phyloP scores from a whole-genome alignment of 2,888 invertebrate species.

The Drosophila paranaensis region DNA sequence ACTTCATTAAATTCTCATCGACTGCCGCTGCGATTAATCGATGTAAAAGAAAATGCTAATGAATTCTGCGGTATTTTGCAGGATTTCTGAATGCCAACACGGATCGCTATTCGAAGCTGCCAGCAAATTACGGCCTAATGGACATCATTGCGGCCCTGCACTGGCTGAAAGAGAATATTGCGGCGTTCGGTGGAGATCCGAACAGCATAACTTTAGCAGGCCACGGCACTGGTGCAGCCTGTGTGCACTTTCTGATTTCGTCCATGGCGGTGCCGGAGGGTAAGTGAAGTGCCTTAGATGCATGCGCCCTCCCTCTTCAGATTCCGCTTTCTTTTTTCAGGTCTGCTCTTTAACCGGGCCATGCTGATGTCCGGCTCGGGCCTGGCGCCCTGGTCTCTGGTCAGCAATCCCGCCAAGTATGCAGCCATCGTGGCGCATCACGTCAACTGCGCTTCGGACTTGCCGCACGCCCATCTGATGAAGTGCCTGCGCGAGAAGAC shows the following conservation, averaged over 20 bases:
- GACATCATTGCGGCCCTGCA: constrained; percentile 98
- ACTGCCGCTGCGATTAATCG: constrained; percentile 50
- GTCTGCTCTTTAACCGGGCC: constrained; percentile 94
- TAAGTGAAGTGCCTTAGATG: constrained; percentile 83
- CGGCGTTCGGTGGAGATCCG: constrained; percentile 97
- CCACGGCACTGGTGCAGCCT: constrained; percentile 97
- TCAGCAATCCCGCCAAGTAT: constrained; percentile 92
- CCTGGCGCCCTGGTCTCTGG: constrained; percentile 94
- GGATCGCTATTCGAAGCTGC: constrained; percentile 93
- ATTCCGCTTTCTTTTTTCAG: constrained; percentile 85
- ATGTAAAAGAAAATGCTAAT: constrained; percentile 50
- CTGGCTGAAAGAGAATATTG: constrained; percentile 98
- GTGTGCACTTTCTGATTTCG: constrained; percentile 97
- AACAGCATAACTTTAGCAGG: constrained; percentile 97
- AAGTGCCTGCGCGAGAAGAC: constrained; percentile 93
- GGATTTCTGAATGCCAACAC: constrained; percentile 96
- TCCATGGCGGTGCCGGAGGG: constrained; percentile 97
- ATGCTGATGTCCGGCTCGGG: constrained; percentile 96
- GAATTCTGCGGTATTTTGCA: constrained; percentile 84
- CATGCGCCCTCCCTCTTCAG: neutral
- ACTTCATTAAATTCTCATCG: constrained; percentile 64
- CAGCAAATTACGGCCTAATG: constrained; percentile 98
- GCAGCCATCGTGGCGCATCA: constrained; percentile 93
- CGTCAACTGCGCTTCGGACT: constrained; percentile 93
- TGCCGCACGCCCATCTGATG: constrained; percentile 90